These are phyloP conservation scores for Gymnoscopelus microlampas DNA, from an alignment of 2,797 vertebrate genomes.

Conservation along the genomic window DNA sequence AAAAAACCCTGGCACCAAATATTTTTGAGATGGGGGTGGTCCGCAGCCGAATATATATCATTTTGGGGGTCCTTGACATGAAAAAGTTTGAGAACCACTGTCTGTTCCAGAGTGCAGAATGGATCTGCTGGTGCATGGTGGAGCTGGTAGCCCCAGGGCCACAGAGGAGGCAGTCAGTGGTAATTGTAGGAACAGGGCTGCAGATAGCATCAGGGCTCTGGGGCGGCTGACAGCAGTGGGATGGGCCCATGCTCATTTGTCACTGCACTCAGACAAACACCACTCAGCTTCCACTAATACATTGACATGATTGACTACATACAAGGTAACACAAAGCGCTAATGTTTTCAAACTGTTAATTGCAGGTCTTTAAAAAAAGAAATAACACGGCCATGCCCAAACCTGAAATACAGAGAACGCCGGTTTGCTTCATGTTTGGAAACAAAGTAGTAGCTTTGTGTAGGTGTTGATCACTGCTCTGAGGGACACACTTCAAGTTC, in stretches of 20 bases:
- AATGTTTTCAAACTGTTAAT: conserved; percentile 73
- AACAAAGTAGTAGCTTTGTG: conserved; percentile 16
- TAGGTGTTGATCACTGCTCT: conserved; percentile 9
- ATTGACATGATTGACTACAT: conserved; percentile 73
- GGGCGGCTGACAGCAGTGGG: conserved; percentile 70
- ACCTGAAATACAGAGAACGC: not conserved
- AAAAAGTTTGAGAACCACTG: too few relatives aligned
- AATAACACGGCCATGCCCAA: conserved; percentile 32
- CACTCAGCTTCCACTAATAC: conserved; percentile 67
- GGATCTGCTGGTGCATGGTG: conserved; percentile 23
- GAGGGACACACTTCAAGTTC: too few relatives aligned
- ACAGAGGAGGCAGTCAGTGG: conserved; percentile 54
- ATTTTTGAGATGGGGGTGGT: too few relatives aligned
- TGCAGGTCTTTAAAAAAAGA: conserved; percentile 58
- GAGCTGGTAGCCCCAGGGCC: conserved; percentile 55
- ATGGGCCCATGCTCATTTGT: conserved; percentile 67
- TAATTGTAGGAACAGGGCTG: conserved; percentile 76
- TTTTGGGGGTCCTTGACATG: too few relatives aligned
- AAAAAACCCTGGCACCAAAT: too few relatives aligned
- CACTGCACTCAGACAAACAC: conserved; percentile 67
- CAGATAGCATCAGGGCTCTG: conserved; percentile 74
- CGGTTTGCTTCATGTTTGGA: conserved; percentile 42
- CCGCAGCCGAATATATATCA: too few relatives aligned
- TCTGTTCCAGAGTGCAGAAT: conserved; percentile 39
- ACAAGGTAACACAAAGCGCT: conserved; percentile 64